Evolutionary conservation across 2,797 vertebrate genomes (phyloP).

Genomic region (Oryzias sinensis): DNA sequence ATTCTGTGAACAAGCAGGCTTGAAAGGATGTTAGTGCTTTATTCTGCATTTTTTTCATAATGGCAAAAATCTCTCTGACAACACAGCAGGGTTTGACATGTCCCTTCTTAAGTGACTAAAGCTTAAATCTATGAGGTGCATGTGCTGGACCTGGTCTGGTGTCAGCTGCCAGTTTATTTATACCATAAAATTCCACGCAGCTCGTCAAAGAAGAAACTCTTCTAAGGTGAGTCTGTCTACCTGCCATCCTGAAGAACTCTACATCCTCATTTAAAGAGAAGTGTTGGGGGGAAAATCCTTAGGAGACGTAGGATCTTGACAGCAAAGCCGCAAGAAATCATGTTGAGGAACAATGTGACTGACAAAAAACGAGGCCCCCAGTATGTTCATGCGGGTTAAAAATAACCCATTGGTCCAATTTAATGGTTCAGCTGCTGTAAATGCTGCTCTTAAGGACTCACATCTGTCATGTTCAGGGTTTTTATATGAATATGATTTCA

Average conservation of each 20-base stretch:
- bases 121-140: conserved; percentile 26
- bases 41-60: no score
- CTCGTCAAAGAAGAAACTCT: conserved; percentile 41
- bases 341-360: conserved; percentile 80
- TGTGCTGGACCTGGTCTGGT: conserved; percentile 42
- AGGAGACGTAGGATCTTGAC: conserved; percentile 53
- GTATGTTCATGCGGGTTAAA: conserved; percentile 69
- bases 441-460: conserved; percentile 20
- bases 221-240: conserved; percentile 39
- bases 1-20: no score
- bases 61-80: no score
- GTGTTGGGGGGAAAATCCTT: conserved; percentile 56
- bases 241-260: conserved; percentile 52
- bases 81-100: not conserved
- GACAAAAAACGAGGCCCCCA: conserved; percentile 60
- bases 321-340: conserved; percentile 55
- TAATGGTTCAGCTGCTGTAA: conserved; percentile 40
- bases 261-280: conserved; percentile 57
- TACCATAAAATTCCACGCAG: conserved; percentile 41
- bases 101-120: conserved; percentile 11
- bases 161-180: conserved; percentile 67
- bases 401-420: conserved; percentile 74
- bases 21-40: no score
- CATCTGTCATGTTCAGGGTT: no score
- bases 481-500: no score